Evolutionary conservation across 2,797 vertebrate species (phyloP).

Genomic region (Emydoidea blandingii): DNA sequence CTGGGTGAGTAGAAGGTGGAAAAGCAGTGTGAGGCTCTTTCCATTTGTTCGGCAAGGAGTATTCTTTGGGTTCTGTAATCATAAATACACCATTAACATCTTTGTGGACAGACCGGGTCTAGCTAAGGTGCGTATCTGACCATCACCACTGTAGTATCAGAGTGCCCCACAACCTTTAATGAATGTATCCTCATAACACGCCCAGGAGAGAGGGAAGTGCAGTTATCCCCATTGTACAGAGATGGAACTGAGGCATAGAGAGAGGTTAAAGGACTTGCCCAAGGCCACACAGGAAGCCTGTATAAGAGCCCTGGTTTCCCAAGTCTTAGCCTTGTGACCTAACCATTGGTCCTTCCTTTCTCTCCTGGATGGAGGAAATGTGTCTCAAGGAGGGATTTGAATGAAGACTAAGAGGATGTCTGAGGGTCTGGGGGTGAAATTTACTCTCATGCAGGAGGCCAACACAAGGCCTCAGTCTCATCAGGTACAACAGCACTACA

Average conservation of each 20-base stretch:
- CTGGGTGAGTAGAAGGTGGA: conserved; percentile 9
- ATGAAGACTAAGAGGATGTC: neutral
- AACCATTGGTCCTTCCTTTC: neutral
- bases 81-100: neutral
- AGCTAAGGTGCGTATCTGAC: neutral
- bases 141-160: neutral
- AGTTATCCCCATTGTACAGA: neutral
- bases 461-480: neutral
- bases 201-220: neutral
- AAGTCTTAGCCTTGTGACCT: neutral
- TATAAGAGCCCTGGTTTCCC: neutral
- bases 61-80: neutral
- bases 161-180: rapidly evolving
- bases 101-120: neutral
- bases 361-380: rapidly evolving
- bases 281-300: neutral
- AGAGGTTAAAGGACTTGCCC: neutral
- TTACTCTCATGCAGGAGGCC: neutral
- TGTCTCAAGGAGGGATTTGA: neutral
- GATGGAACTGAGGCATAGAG: rapidly evolving
- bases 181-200: neutral
- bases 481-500: rapidly evolving
- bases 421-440: rapidly evolving
- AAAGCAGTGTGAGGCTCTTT: neutral
- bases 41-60: neutral